Conservation (phyloP, 2,797 vertebrate genomes). For the Sandelia bainsii region DNA sequence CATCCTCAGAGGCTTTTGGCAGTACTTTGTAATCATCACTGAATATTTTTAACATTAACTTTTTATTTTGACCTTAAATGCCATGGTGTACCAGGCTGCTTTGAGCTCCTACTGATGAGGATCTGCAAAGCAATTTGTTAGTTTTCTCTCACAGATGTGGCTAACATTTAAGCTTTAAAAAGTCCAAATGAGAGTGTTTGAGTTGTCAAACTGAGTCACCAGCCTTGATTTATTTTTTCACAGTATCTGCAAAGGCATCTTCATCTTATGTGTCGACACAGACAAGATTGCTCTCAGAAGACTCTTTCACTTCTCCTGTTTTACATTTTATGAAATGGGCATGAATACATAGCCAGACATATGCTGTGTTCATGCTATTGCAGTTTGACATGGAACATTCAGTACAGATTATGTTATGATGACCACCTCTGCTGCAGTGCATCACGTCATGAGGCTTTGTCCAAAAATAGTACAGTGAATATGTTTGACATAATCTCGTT, state of each 20-base stretch:
- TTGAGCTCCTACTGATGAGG: constrained; percentile 52
- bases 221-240: constrained; percentile 47
- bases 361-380: constrained; percentile 24
- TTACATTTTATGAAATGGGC: constrained; percentile 11
- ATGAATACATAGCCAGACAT: constrained; percentile 12
- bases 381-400: constrained; percentile 43
- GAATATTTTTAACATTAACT: constrained; percentile 65
- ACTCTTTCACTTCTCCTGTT: background rate
- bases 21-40: constrained; percentile 53
- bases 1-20: constrained; percentile 36
- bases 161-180: constrained; percentile 44
- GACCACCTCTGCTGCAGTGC: constrained; percentile 50
- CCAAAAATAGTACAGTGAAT: constrained; percentile 54
- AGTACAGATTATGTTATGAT: constrained; percentile 47
- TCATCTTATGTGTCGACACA: constrained; percentile 14
- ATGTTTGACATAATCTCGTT: constrained; percentile 42
- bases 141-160: constrained; percentile 57
- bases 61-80: constrained; percentile 57
- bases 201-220: constrained; percentile 53
- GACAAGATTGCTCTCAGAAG: constrained; percentile 13
- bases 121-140: constrained; percentile 61
- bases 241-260: constrained; percentile 36
- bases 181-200: constrained; percentile 52
- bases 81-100: constrained; percentile 37
- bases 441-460: constrained; percentile 48